These are phyloP conservation scores for Gymnorhina tibicen DNA, from an alignment of 2,113 vertebrate species.

Conservation along the genomic window DNA sequence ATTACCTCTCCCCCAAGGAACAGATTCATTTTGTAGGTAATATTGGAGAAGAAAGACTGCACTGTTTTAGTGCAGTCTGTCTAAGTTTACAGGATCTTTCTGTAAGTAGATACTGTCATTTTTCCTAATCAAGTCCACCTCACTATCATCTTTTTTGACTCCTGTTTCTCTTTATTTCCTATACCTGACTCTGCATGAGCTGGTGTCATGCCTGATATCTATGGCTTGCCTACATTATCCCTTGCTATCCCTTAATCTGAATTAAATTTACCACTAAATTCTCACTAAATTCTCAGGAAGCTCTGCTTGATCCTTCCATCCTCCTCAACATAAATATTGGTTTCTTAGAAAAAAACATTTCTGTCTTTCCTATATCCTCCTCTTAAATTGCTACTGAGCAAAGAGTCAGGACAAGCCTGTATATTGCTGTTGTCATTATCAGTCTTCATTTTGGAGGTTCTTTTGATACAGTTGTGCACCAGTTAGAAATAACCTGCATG, in stretches of 20 bases:
- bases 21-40: neutral
- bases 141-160: neutral
- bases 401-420: neutral
- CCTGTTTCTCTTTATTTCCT: neutral
- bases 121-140: neutral
- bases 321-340: neutral
- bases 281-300: neutral
- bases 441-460: neutral
- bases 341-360: neutral
- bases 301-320: neutral
- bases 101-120: neutral
- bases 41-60: neutral
- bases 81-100: neutral
- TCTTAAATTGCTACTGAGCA: neutral
- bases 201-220: neutral
- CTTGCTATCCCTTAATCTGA: neutral
- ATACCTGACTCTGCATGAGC: neutral
- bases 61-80: neutral
- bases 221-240: neutral
- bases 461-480: neutral
- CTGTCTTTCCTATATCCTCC: neutral
- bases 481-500: neutral
- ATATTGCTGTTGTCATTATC: neutral
- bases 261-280: neutral
- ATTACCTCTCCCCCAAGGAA: neutral